A percentile compares a stretch with the other conserved stretches of the same genome.
Conservation (phyloP, 2,797 vertebrate species). For the Poecilia picta region DNA sequence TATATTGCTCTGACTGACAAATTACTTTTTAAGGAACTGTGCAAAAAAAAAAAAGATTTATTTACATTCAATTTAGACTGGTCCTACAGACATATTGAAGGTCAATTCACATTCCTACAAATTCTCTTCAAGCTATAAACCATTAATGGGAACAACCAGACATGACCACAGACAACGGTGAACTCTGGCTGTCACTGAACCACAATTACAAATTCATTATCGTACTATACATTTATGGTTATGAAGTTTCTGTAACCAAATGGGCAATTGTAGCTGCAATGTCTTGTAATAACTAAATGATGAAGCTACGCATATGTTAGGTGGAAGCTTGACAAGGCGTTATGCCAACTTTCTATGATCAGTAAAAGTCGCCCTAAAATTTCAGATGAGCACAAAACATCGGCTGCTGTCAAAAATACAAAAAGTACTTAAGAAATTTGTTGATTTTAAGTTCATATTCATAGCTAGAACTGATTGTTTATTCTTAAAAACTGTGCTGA, state of each 20-base stretch:
- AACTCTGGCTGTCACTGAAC: background rate
- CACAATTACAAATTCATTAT: background rate
- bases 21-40: background rate
- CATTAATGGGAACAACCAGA: background rate
- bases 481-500: background rate
- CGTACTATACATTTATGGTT: background rate
- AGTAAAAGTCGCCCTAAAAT: background rate
- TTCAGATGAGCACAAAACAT: background rate
- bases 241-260: background rate
- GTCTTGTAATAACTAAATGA: background rate
- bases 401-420: background rate
- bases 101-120: background rate
- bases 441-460: background rate
- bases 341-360: background rate
- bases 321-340: background rate
- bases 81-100: background rate
- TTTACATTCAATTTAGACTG: background rate
- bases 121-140: background rate
- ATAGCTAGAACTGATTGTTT: background rate
- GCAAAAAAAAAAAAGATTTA: background rate
- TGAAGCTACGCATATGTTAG: background rate
- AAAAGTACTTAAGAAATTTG: background rate
- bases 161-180: background rate
- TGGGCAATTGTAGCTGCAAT: background rate
- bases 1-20: background rate